These are phyloP conservation scores for Spheniscus mendiculus DNA, from an alignment of 2,113 vertebrate genomes.

Conservation along the genomic window DNA sequence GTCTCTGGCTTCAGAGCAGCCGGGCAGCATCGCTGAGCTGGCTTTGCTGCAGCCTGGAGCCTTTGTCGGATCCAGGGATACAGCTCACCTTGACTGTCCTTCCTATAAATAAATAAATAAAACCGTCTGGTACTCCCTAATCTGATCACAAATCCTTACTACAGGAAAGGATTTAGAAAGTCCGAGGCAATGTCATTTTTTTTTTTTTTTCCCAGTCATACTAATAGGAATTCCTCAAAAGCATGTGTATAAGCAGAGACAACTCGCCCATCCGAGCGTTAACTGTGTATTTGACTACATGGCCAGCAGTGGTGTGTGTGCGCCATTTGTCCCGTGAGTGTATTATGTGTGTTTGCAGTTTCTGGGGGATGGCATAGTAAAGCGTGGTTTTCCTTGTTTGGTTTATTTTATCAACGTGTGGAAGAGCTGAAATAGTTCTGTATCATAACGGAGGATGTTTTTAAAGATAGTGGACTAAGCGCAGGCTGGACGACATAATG, in stretches of 20 bases:
- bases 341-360: background rate
- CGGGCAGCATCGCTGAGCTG: background rate
- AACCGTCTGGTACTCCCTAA: background rate
- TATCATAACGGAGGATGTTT: background rate
- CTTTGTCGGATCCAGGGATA: background rate
- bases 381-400: background rate
- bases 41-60: background rate
- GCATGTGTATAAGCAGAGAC: background rate
- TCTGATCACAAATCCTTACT: constrained; percentile 48
- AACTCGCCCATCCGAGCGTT: accelerated
- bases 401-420: background rate
- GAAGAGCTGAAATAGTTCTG: background rate
- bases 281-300: accelerated
- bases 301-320: background rate
- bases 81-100: constrained; percentile 49
- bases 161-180: constrained; percentile 12
- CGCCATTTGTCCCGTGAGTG: accelerated
- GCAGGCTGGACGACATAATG: background rate
- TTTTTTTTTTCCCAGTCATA: background rate
- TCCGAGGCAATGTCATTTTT: background rate
- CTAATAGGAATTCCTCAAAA: constrained; percentile 40
- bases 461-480: background rate
- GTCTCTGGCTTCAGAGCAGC: background rate
- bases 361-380: background rate
- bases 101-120: constrained; percentile 50